Evolutionary conservation across 2,888 invertebrate species (phyloP), one percentile per base, ranked within the genome.

Genomic region (Ichneumon xanthorius): DNA sequence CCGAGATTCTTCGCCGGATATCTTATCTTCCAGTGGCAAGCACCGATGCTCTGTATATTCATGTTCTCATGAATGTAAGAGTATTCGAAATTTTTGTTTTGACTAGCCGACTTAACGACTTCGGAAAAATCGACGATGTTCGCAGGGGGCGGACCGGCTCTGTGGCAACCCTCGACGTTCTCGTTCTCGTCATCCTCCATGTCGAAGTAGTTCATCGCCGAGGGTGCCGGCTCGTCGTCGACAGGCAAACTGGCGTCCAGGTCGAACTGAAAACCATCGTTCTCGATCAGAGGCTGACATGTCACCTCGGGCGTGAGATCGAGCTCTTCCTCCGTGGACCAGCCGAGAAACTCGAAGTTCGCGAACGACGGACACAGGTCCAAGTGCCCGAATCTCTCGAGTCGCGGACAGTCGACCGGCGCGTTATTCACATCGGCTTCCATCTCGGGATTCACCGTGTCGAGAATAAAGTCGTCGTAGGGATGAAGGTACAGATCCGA

Each of bases 11-110:
- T 89, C 14, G 63, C n/a, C 3, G 89, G 94, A 88, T 95, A 95
- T 91, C 95, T 96, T 63, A 97, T 95, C 89, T 97, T 96, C 98
- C 98, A 98, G 94, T 98, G 97, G 65, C 96, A 95, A 45, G 98
- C 98, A 0, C 98, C 98, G 30, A 97, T 97, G 98, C 98, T 98
- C 88, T 90, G 90, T 53, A 92, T 88, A 14, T 88, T 87, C 6
- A 90, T 70, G 40, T 76, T 87, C 1, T 87, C 86, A 16, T 89
- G 88, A 6, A 92, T 19, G 72, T 90, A 92, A 0, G 92, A 92
- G 75, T 93, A 93, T 70, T 93, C 93, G 0, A 88, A 87, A 3
- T 70, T 45, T 53, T 87, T 84, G 16, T 78, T 48, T 0, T 75
- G 58, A 0, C 37, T 14, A 4, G 88, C 68, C 0, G 81, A 75